These are phyloP conservation scores for Cephus spinipes DNA, from an alignment of 2,888 invertebrate species.

Conservation along the genomic window DNA sequence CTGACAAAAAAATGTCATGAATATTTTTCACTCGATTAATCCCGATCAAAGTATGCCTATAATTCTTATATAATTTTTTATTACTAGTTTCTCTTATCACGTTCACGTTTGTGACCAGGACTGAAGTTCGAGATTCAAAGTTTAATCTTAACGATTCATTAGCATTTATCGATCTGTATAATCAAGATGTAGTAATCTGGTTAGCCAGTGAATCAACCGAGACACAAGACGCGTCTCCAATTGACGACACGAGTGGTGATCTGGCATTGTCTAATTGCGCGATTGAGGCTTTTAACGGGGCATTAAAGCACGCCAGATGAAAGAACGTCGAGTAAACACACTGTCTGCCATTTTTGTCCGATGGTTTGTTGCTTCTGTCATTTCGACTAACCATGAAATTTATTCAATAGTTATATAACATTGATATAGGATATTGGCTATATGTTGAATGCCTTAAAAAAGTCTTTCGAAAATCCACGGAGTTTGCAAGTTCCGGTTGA, in stretches of 20 bases:
- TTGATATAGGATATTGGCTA: not conserved
- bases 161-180: conserved; percentile 23
- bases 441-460: not conserved
- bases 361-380: not conserved
- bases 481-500: not conserved
- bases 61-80: not conserved
- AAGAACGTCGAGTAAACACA: not conserved
- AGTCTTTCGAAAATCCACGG: not conserved
- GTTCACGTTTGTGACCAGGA: not conserved
- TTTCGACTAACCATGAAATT: not conserved
- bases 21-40: not conserved
- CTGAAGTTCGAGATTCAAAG: not conserved
- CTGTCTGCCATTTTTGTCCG: not conserved
- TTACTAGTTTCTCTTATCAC: not conserved
- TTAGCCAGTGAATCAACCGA: conserved; percentile 13
- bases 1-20: not conserved
- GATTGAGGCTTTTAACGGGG: not conserved
- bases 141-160: conserved; percentile 32
- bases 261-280: conserved; percentile 37
- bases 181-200: conserved; percentile 9
- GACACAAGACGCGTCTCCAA: not conserved
- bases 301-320: not conserved
- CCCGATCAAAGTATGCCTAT: not conserved
- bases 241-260: conserved; percentile 23
- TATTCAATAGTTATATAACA: not conserved